phyloP scores from a whole-genome alignment of 2,888 invertebrate genomes.

The Melolontha melolontha region DNA sequence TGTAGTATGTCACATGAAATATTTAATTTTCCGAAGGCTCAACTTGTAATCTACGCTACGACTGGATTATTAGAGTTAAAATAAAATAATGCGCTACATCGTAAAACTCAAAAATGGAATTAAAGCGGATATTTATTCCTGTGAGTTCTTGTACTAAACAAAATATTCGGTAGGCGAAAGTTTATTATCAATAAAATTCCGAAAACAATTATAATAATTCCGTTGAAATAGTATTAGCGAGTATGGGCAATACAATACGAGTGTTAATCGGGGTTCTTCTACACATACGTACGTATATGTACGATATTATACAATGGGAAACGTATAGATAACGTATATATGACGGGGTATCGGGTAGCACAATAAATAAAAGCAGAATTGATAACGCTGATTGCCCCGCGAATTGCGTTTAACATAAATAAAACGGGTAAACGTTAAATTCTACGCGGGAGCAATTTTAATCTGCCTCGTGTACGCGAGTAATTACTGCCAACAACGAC shows the following conservation, averaged over 20 bases:
- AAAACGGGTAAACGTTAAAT: constrained; percentile 59
- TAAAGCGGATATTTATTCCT: constrained; percentile 19
- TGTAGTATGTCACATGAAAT: too few relatives aligned
- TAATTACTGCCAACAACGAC: constrained; percentile 45
- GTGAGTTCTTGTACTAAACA: neutral
- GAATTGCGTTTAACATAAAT: constrained; percentile 64
- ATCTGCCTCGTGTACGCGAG: constrained; percentile 56
- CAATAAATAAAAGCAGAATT: constrained; percentile 62
- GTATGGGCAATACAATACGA: neutral
- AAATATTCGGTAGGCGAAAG: constrained; percentile 2
- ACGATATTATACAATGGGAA: neutral
- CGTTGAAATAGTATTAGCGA: constrained; percentile 22
- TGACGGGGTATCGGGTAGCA: constrained; percentile 21
- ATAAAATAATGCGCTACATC: too few relatives aligned
- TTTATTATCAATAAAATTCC: constrained; percentile 11
- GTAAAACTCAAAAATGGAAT: constrained; percentile 6
- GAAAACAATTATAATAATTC: constrained; percentile 30
- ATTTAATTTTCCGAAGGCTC: too few relatives aligned
- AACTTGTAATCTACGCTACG: too few relatives aligned
- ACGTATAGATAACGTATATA: too few relatives aligned
- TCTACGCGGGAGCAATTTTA: constrained; percentile 63
- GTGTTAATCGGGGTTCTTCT: neutral
- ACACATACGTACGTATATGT: neutral
- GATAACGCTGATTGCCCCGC: constrained; percentile 65
- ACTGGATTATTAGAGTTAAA: too few relatives aligned